A percentile compares a stretch with the other conserved stretches of the same genome.
Conservation (phyloP, 92 coral and sea anemone genomes). For the Siderastrea radians region DNA sequence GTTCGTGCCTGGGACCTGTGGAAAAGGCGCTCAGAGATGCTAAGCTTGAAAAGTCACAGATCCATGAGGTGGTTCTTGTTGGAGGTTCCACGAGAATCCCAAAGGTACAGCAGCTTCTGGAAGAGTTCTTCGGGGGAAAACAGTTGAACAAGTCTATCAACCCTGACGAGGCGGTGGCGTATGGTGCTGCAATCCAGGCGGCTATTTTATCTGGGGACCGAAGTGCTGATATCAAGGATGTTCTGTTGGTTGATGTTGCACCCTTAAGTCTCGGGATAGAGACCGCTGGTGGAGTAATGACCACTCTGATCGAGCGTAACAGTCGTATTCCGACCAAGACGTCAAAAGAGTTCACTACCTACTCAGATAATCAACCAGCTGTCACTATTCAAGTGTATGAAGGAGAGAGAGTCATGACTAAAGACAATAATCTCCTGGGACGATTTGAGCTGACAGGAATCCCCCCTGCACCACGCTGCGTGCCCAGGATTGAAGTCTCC, state of each 20-base stretch:
- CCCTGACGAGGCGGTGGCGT: conserved; percentile 90
- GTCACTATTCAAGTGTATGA: conserved; percentile 76
- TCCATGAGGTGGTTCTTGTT: conserved; percentile 82
- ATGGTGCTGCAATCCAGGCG: conserved; percentile 89
- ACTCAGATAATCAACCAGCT: conserved; percentile 84
- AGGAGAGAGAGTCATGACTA: conserved; percentile 77
- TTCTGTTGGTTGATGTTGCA: conserved; percentile 80
- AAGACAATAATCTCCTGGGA: conserved; percentile 74
- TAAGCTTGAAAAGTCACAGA: conserved; percentile 65
- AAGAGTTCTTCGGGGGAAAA: conserved; percentile 76
- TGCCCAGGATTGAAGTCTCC: conserved; percentile 76
- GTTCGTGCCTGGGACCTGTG: conserved; percentile 81
- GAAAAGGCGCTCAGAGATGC: conserved; percentile 76
- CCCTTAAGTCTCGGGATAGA: conserved; percentile 81
- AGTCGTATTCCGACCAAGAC: conserved; percentile 75
- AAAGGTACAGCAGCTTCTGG: conserved; percentile 73
- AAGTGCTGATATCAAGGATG: conserved; percentile 77
- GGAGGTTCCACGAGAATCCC: conserved; percentile 90
- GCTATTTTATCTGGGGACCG: conserved; percentile 80
- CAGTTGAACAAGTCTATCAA: conserved; percentile 80
- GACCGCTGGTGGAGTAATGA: conserved; percentile 84
- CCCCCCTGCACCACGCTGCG: conserved; percentile 79
- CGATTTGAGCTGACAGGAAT: conserved; percentile 65
- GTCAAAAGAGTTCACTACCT: conserved; percentile 75
- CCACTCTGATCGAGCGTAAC: conserved; percentile 78